A percentile compares a stretch with the other conserved stretches of the same genome.
Evolutionary conservation across 2,888 invertebrate species (phyloP).

Genomic region (Seira musarum): DNA sequence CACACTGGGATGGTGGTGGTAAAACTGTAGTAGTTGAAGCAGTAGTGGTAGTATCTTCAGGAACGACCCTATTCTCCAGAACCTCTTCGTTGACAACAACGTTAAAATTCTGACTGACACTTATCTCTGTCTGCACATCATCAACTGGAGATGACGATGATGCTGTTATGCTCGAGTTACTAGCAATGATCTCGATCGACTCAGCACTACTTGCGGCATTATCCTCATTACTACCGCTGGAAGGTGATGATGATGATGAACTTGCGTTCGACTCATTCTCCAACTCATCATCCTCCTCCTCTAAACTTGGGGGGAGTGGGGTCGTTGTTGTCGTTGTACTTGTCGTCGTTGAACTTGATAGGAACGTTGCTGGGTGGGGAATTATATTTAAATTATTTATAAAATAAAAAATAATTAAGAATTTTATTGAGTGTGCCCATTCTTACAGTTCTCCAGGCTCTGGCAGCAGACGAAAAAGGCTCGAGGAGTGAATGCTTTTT

Average conservation of each 20-base stretch:
- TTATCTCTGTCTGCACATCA: slow-evolving; percentile 51
- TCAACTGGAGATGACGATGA: slow-evolving; percentile 30
- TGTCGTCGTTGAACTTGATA: slow-evolving; percentile 53
- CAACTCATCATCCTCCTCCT: slow-evolving; percentile 58
- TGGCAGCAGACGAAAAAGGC: slow-evolving; percentile 72
- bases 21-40: not conserved
- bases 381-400: not conserved
- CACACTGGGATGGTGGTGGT: slow-evolving; percentile 18
- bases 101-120: slow-evolving; percentile 28
- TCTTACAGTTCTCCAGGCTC: slow-evolving; percentile 41
- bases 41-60: not conserved
- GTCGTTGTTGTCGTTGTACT: slow-evolving; percentile 48
- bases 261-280: slow-evolving; percentile 32
- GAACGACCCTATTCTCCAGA: not conserved
- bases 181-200: slow-evolving; percentile 30
- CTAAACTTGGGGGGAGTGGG: slow-evolving; percentile 43
- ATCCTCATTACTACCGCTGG: slow-evolving; percentile 22
- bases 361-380: slow-evolving; percentile 32
- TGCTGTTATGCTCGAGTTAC: slow-evolving; percentile 13
- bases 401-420: not conserved
- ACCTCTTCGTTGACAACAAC: slow-evolving; percentile 4
- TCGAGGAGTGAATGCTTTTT: slow-evolving; percentile 72
- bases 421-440: not conserved
- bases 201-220: not conserved
- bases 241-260: too few species aligned